Evolutionary conservation across 2,888 invertebrate genomes (phyloP).

Genomic region (Atherix ibis): DNA sequence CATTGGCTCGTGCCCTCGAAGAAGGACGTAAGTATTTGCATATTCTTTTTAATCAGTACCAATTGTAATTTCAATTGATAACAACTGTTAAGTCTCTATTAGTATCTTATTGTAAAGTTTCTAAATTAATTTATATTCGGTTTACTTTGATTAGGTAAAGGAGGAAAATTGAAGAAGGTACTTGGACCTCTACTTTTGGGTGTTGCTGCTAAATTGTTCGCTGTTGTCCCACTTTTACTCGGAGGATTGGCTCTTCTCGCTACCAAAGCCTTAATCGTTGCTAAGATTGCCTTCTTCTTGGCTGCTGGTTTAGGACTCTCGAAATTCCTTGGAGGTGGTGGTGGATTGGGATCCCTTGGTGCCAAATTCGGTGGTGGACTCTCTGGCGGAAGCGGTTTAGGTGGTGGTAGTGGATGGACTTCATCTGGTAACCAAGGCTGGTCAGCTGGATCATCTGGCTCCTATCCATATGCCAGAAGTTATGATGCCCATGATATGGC

Average conservation of each 20-base stretch:
- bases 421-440: constrained; percentile 18
- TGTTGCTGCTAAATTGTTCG: constrained; percentile 54
- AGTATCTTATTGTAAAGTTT: too few species aligned
- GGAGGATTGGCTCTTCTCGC: constrained; percentile 57
- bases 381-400: constrained; percentile 19
- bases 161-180: constrained; percentile 62
- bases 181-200: constrained; percentile 50
- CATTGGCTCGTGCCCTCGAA: constrained; percentile 53
- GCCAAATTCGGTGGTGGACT: constrained; percentile 24
- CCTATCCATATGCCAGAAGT: constrained; percentile 37
- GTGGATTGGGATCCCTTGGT: constrained; percentile 12
- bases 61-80: background rate
- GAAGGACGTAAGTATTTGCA: constrained; percentile 53
- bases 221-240: constrained; percentile 51
- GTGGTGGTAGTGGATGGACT: constrained; percentile 16
- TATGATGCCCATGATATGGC: constrained; percentile 52
- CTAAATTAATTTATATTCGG: too few species aligned
- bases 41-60: background rate
- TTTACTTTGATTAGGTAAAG: constrained; percentile 36
- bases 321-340: constrained; percentile 43
- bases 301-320: constrained; percentile 55
- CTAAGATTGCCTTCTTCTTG: constrained; percentile 60
- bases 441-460: constrained; percentile 22
- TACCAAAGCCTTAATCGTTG: constrained; percentile 59
- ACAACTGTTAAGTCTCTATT: too few species aligned